Percentiles rank a stretch among this genome's conserved stretches.
phyloP scores from a whole-genome alignment of 2,888 invertebrate genomes.

The Campoletis raptor region DNA sequence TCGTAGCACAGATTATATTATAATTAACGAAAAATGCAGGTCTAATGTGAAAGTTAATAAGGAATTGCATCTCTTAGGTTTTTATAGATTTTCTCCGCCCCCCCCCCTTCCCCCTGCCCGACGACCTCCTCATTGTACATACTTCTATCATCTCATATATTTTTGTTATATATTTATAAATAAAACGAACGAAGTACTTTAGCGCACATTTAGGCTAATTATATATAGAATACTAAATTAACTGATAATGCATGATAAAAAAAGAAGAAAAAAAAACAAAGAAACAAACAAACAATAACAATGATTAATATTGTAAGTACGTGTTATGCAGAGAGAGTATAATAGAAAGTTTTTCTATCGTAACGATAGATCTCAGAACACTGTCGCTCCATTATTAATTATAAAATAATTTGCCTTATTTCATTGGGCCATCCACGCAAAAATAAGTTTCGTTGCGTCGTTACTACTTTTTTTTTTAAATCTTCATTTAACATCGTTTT shows the following conservation, averaged over 20 bases:
- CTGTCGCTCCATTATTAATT: slow-evolving; percentile 54
- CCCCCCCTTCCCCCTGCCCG: background rate
- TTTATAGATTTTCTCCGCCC: slow-evolving; percentile 67
- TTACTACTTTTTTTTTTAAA: slow-evolving; percentile 21
- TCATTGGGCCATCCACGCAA: slow-evolving; percentile 5
- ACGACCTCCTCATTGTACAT: slow-evolving; percentile 79
- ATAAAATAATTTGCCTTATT: slow-evolving; percentile 55
- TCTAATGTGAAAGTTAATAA: slow-evolving; percentile 61
- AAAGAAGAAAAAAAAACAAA: slow-evolving; percentile 9
- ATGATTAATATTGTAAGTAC: slow-evolving; percentile 60
- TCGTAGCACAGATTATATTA: slow-evolving; percentile 56
- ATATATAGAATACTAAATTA: slow-evolving; percentile 46
- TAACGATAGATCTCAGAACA: slow-evolving; percentile 35
- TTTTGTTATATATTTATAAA: slow-evolving; percentile 81
- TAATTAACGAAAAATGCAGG: slow-evolving; percentile 50
- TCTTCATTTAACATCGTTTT: slow-evolving; percentile 10
- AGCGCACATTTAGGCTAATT: slow-evolving; percentile 70
- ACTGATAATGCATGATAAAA: slow-evolving; percentile 46
- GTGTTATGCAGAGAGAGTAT: slow-evolving; percentile 70
- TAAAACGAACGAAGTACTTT: slow-evolving; percentile 78
- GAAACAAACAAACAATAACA: slow-evolving; percentile 28
- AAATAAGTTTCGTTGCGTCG: slow-evolving; percentile 8
- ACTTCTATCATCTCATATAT: slow-evolving; percentile 81
- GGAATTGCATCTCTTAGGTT: slow-evolving; percentile 75
- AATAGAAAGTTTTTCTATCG: slow-evolving; percentile 71